Conservation (phyloP, 2,888 invertebrate species). For the Aleiodes testaceus region DNA sequence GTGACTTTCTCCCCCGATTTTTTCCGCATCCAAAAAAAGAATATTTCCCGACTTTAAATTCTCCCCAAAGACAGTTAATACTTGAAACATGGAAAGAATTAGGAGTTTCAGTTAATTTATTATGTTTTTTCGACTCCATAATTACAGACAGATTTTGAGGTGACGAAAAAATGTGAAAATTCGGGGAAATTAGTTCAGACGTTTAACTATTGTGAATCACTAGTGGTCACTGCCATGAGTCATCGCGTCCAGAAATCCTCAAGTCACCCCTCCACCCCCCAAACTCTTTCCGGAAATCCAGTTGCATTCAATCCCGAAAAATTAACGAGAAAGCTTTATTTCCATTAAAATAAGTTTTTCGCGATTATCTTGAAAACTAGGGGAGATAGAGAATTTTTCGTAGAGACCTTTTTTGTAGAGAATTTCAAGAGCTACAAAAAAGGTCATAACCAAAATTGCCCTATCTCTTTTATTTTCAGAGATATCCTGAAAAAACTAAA, state of each 20-base stretch:
- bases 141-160: background rate
- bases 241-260: conserved; percentile 12
- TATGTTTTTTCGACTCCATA: conserved; percentile 2
- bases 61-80: conserved; percentile 4
- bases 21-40: conserved; percentile 24
- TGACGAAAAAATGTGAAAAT: conserved; percentile 1
- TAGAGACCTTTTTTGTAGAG: no score
- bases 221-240: conserved; percentile 20
- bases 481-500: no score
- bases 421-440: no score
- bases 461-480: no score
- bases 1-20: conserved; percentile 5
- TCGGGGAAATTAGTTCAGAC: background rate
- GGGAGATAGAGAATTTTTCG: no score
- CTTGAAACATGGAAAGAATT: conserved; percentile 3
- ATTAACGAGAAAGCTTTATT: background rate
- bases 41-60: background rate
- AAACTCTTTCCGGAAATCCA: background rate
- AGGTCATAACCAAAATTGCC: no score
- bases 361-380: no score
- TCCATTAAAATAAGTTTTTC: no score
- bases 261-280: background rate
- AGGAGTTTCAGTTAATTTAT: background rate
- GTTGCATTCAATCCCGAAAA: background rate
- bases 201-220: conserved; percentile 3